Evolutionary conservation across 2,113 vertebrate species (phyloP), one percentile per base, ranked within the genome.

Genomic region (Sebastes schlegelii): DNA sequence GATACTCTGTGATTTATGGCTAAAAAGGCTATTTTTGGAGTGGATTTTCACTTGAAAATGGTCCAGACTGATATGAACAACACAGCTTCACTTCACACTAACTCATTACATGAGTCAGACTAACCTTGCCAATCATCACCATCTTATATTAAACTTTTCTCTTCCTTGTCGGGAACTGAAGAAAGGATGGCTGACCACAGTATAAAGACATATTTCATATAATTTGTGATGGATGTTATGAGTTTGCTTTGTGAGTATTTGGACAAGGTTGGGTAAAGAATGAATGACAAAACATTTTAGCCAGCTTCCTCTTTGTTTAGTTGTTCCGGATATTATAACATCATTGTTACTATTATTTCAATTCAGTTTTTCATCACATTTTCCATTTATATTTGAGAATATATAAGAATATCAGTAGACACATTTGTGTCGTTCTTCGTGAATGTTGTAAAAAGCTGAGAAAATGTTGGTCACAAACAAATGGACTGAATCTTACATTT

Each of bases 191-290:
- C 9, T 23, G 75, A 71, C 66, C 19, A 42, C 10, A 61, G 7
- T 13, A 85, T 54, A 81, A 71, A 62, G 67, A 40, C 12, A 26
- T 2, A n/a, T 60, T 64, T 75, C 51, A 67, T 54, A 34, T 51
- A 3, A 34, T 34, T 43, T 17, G n/a, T 6, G 2, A 12, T 43
- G 8, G 1, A 2, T 52, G 11, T 17, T n/a, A 34, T 34, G 34
- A 34, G 34, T 5, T n/a, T 61, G 34, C 6, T 34, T 34, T 34
- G 3, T 17, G n/a, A 10, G 42, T 23, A 43, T 58, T 60, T 51
- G 10, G 23, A 64, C 16, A 51, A 6, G 4, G 6, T 8, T 19
- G 45, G 1, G 21, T 2, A 13, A 7, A 40, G 2, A 58, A 61
- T 61, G 6, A 62, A 40, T 48, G 12, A 34, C 21, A 63, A 8